These are phyloP conservation scores for Dusona sp. DNA, from an alignment of 2,888 invertebrate genomes.

Conservation along the genomic window DNA sequence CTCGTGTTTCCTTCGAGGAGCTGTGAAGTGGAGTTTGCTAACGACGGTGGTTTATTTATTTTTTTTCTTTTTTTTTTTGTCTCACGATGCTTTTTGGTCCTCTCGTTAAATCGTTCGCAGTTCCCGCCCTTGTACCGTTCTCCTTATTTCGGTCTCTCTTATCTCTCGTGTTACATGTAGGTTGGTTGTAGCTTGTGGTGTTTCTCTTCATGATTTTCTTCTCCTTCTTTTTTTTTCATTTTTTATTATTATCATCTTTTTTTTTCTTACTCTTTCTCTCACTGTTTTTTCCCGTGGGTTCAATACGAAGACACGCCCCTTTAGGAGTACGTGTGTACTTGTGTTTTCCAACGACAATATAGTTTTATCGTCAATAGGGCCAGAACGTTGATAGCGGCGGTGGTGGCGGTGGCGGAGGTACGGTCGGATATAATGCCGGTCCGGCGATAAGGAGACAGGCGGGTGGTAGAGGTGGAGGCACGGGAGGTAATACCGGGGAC, in stretches of 20 bases:
- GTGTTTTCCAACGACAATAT: slow-evolving; percentile 6
- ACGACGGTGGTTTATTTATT: background rate
- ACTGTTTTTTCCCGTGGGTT: slow-evolving; percentile 9
- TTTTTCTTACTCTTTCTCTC: slow-evolving; percentile 2
- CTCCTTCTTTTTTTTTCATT: background rate
- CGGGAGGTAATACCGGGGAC: slow-evolving; percentile 83
- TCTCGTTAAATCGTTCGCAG: slow-evolving; percentile 53
- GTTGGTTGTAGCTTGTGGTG: background rate
- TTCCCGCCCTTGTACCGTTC: slow-evolving; percentile 6
- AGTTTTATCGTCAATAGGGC: slow-evolving; percentile 79
- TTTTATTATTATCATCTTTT: background rate
- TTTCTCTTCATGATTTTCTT: background rate
- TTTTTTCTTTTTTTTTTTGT: background rate
- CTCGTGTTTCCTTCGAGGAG: slow-evolving; percentile 32
- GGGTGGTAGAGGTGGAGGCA: slow-evolving; percentile 81
- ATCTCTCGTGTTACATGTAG: slow-evolving; percentile 4
- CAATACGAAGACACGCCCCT: background rate
- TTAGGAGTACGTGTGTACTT: background rate
- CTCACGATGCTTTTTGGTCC: slow-evolving; percentile 65
- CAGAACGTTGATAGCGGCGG: slow-evolving; percentile 82
- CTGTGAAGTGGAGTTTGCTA: slow-evolving; percentile 20
- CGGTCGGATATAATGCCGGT: slow-evolving; percentile 81
- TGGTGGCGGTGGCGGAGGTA: slow-evolving; percentile 79
- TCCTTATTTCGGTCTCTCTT: background rate
- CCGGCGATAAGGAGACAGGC: slow-evolving; percentile 82